A percentile compares a stretch with the other conserved stretches of the same genome.
These are phyloP conservation scores for Drosophila kanekoi DNA, from an alignment of 2,888 invertebrate species.

Conservation along the genomic window DNA sequence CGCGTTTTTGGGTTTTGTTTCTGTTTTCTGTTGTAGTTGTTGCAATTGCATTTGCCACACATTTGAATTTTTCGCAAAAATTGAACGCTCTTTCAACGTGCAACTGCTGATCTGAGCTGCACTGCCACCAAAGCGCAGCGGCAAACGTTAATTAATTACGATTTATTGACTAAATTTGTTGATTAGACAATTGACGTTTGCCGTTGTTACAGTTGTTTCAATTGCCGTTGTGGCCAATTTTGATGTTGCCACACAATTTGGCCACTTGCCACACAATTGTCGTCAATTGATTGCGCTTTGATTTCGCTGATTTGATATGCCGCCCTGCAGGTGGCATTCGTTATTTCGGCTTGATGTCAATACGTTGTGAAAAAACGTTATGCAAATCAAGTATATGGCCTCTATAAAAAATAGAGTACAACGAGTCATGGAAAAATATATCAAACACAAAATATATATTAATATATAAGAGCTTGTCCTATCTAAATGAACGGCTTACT, in stretches of 20 bases:
- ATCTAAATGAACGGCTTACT: too few relatives aligned
- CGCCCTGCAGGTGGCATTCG: conserved; percentile 77
- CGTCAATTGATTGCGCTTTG: conserved; percentile 78
- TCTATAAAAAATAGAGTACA: not conserved
- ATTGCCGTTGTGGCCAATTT: conserved; percentile 48
- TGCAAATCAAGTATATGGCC: conserved; percentile 11
- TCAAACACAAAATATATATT: not conserved
- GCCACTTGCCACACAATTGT: conserved; percentile 74
- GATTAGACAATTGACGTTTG: conserved; percentile 82
- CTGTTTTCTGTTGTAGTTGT: not conserved
- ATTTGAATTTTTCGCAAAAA: conserved; percentile 47
- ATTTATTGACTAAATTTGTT: conserved; percentile 85
- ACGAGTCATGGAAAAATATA: not conserved
- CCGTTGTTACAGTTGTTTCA: conserved; percentile 49
- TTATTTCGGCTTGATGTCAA: conserved; percentile 42
- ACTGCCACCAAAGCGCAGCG: conserved; percentile 39
- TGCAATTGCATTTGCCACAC: conserved; percentile 35
- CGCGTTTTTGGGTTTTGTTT: conserved; percentile 12
- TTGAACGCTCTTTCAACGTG: conserved; percentile 63
- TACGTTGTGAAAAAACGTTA: conserved; percentile 20
- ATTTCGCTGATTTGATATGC: conserved; percentile 75
- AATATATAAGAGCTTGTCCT: too few relatives aligned
- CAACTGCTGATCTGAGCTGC: conserved; percentile 19
- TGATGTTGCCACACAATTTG: conserved; percentile 76
- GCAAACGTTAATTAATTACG: conserved; percentile 84